Percentiles rank a stretch among this genome's conserved stretches.
Evolutionary conservation across 2,113 vertebrate genomes (phyloP).

Genomic region (Mustelus asterias): DNA sequence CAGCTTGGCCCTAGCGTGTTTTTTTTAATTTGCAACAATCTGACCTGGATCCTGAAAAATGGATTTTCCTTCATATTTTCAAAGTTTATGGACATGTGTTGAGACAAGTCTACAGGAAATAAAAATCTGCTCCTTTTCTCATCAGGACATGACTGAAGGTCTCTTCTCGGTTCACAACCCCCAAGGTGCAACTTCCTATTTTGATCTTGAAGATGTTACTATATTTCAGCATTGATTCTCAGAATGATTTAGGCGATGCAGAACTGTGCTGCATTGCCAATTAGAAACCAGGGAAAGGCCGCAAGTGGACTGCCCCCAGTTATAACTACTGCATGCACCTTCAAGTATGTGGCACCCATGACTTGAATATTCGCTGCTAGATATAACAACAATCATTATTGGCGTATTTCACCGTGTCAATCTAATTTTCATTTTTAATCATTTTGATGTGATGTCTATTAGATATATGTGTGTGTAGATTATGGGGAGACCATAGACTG

Average conservation of each 20-base stretch:
- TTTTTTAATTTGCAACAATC: neutral
- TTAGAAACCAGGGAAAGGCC: neutral
- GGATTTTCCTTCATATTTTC: neutral
- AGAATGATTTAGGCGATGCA: neutral
- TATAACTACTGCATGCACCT: neutral
- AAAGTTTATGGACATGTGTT: neutral
- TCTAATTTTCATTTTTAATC: conserved; percentile 34
- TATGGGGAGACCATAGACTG: too few relatives aligned
- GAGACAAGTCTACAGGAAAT: neutral
- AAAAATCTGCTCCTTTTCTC: neutral
- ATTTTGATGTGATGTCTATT: conserved; percentile 38
- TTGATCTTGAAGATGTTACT: neutral
- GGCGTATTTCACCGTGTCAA: neutral
- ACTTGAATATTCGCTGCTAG: neutral
- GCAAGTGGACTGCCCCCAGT: neutral
- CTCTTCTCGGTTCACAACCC: neutral
- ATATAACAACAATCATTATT: too few relatives aligned
- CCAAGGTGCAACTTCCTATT: neutral
- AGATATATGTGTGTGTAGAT: neutral
- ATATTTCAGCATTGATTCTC: neutral
- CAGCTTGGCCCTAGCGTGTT: neutral
- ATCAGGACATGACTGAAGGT: neutral
- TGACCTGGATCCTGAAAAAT: neutral
- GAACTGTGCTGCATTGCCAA: neutral
- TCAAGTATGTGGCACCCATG: neutral